Evolutionary conservation across 2,113 vertebrate genomes (phyloP), one percentile per base, ranked within the genome.

Genomic region (Menidia beryllina): DNA sequence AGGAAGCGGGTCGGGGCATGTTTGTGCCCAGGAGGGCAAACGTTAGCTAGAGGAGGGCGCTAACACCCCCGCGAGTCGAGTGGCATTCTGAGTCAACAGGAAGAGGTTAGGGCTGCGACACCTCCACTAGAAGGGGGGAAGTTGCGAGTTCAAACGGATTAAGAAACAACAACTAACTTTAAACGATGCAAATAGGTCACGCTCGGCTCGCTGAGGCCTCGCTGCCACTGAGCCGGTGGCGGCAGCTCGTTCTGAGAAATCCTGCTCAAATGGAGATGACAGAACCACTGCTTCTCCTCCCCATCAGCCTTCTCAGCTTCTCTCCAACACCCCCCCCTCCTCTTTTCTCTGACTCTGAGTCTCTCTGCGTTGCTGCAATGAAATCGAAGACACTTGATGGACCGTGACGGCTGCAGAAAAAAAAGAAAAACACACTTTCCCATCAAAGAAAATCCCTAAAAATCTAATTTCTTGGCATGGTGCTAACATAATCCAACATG

Each of bases 21-120:
- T 74, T 52, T 69, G 9, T 24, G 67, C 24, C 65, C 69, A 61
- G 11, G 5, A 14, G 72, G 57, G 43, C 26, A 57, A 56, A 58
- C 21, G 58, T 39, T 50, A 58, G 12, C 49, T 41, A 50, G 62
- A n/a, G 27, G 15, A 5, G 24, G 14, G 67, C 43, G 14, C 43
- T 60, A 85, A 70, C 77, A 81, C 58, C 70, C n/a, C n/a, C n/a
- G n/a, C n/a, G 77, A 38, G 66, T 30, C 54, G 30, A 65, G 74
- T 56, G 69, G 82, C 80, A 81, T 81, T 87, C 54, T 75, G 73
- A 47, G 82, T 65, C 60, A 51, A 79, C 81, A 87, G 88, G 85
- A 89, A 89, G 85, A 85, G 82, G 86, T 84, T 86, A 78, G 47
- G 59, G 70, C 69, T 59, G 27, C 55, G 61, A 66, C 78, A 81